Base-by-base conservation (phyloP, 64 coral and sea anemone genomes). In the Pocillopora verrucosa region DNA sequence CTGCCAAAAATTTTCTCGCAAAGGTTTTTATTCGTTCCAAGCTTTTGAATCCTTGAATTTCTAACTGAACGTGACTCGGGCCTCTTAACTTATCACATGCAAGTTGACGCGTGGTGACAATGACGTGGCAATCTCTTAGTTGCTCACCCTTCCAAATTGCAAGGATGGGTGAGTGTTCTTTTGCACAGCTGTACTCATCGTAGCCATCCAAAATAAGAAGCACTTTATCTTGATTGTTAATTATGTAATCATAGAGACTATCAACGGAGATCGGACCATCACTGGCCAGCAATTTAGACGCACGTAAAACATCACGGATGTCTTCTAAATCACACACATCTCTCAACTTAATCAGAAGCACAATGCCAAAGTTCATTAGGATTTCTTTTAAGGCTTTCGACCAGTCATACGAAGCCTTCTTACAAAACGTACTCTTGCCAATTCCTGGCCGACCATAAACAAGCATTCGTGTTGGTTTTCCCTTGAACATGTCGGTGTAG, bases 401-500 rank as follows among this genome's bases (percentile, higher is more conserved):
- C 86, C 86, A 88, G 86, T 88, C 86, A 20, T 76, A 73, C 3
- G 73, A 56, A 34, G 75, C 34, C 25, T 61, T 88, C 19, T 75
- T 60, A 16, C 60, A 59, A 76, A 88, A 88, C 13, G 70, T 74
- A 20, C 56, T 76, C 24, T 88, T 88, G 10, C 86, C 86, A 26
- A 88, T 76, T 20, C 86, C 86, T 76, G 86, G 72, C 24, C 35
- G 64, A 6, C 82, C 82, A 24, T 72, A 69, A 0, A 86, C 63
- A 2, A 86, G 35, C n/a, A 86, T 56, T 19, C 82, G 82, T 17
- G 10, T 86, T 36, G 82, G 82, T 7, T 70, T 26, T n/a, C 82
- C 82, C 57, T 86, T 64, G 60, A 86, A 86, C 37, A 86, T 86
- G 26, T 64, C 59, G 62, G 70, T 86, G 82, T 86, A 86, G 36